These are phyloP conservation scores for Dendronephthya gigantea DNA, from an alignment of 64 coral and sea anemone species.

Conservation along the genomic window DNA sequence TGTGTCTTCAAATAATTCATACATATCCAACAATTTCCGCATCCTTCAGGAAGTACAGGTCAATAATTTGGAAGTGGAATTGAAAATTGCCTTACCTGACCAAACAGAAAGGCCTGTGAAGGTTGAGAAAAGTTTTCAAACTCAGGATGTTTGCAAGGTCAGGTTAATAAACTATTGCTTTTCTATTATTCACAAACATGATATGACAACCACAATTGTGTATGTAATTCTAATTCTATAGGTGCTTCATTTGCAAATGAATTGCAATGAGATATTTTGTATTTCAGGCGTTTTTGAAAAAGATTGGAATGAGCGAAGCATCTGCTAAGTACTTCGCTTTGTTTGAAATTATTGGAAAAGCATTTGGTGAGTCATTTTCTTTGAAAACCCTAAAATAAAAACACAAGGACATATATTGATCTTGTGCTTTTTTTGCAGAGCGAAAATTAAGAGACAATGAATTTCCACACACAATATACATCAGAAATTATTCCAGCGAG, in stretches of 20 bases:
- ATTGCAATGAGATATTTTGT: not conserved
- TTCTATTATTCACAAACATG: not conserved
- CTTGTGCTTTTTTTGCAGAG: conserved; percentile 24
- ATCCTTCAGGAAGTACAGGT: conserved; percentile 36
- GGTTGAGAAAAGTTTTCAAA: conserved; percentile 65
- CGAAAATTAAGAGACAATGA: conserved; percentile 72
- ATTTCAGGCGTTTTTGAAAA: conserved; percentile 55
- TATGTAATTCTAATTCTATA: not conserved
- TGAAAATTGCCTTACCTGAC: conserved; percentile 73
- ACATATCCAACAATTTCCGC: not conserved
- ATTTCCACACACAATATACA: conserved; percentile 90
- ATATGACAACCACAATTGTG: not conserved
- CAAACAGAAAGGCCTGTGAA: conserved; percentile 56
- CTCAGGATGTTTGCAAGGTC: conserved; percentile 75
- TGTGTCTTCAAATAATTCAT: no score
- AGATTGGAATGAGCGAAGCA: conserved; percentile 52
- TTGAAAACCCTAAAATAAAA: not conserved
- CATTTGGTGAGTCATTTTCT: conserved; percentile 58
- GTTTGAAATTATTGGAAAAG: conserved; percentile 83
- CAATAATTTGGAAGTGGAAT: conserved; percentile 64
- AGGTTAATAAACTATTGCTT: not conserved
- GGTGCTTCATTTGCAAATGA: not conserved
- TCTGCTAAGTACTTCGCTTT: conserved; percentile 64
- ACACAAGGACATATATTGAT: not conserved
- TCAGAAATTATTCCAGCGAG: conserved; percentile 50